Percentiles rank a stretch among this genome's conserved stretches.
Evolutionary conservation across 2,888 invertebrate species (phyloP).

Genomic region (Stratiomys singularior): DNA sequence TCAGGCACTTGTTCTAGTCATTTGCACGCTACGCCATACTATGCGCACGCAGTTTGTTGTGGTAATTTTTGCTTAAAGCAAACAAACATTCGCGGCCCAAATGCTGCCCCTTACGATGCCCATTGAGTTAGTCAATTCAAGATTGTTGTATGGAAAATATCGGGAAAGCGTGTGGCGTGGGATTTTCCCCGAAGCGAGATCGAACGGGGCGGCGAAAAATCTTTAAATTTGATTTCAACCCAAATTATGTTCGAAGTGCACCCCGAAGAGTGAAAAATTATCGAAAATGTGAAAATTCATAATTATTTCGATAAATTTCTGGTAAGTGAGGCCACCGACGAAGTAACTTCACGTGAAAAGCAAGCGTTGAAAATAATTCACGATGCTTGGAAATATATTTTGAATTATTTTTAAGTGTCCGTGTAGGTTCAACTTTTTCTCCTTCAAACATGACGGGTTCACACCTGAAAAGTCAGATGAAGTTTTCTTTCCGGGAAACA

Average conservation of each 20-base stretch:
- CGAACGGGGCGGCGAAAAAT: background rate
- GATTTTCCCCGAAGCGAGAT: conserved; percentile 13
- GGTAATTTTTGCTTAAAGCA: conserved; percentile 19
- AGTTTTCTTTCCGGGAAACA: conserved; percentile 6
- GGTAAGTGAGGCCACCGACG: background rate
- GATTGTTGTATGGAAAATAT: conserved; percentile 31
- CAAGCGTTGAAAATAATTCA: background rate
- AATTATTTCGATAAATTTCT: background rate
- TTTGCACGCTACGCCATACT: conserved; percentile 4
- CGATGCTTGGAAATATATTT: background rate
- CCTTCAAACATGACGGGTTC: conserved; percentile 27
- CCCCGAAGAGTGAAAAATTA: too few relatives aligned
- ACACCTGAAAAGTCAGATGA: conserved; percentile 29
- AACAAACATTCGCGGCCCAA: conserved; percentile 37
- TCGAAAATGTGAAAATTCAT: too few relatives aligned
- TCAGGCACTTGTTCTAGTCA: conserved; percentile 31
- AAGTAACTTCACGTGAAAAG: background rate
- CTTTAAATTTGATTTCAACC: background rate
- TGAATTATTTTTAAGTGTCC: background rate
- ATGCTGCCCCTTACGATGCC: conserved; percentile 21
- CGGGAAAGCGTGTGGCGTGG: conserved; percentile 14
- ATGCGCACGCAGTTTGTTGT: conserved; percentile 42
- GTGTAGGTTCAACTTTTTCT: background rate
- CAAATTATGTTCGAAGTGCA: background rate
- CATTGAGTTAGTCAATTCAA: conserved; percentile 31